Percentiles rank a stretch among this genome's conserved stretches.
phyloP scores from a whole-genome alignment of 2,113 vertebrate genomes.

The Sebastes fasciatus region DNA sequence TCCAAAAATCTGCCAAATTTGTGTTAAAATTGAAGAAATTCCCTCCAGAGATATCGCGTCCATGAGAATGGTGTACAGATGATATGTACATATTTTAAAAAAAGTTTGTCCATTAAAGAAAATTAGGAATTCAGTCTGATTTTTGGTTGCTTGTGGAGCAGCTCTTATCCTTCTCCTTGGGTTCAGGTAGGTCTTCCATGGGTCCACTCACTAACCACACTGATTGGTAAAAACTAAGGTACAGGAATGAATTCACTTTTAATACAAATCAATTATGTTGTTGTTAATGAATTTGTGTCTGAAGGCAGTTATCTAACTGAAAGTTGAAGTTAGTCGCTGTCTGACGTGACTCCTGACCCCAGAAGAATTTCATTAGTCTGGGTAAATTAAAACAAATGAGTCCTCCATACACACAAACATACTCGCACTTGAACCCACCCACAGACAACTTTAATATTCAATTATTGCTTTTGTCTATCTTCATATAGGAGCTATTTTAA shows the following conservation, averaged over 20 bases:
- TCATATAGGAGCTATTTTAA: no score
- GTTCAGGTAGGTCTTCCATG: neutral
- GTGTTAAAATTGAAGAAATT: no score
- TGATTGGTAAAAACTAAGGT: neutral
- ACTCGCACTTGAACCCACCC: neutral
- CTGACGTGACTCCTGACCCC: neutral
- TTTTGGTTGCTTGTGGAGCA: neutral
- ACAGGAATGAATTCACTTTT: neutral
- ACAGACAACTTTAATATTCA: slow-evolving; percentile 18
- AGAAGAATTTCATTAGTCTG: neutral
- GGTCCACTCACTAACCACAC: neutral
- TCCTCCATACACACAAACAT: neutral
- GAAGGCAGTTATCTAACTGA: slow-evolving; percentile 6
- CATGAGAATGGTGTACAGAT: no score
- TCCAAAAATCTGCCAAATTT: no score
- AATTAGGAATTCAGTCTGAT: no score
- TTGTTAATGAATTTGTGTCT: neutral
- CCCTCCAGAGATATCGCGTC: no score
- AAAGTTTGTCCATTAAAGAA: no score
- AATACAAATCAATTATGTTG: slow-evolving; percentile 16
- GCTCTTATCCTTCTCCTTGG: neutral
- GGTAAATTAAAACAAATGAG: neutral
- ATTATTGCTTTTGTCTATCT: neutral
- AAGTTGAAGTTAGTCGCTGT: neutral
- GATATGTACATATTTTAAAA: no score